These are phyloP conservation scores for Folsomia candida DNA, from an alignment of 2,888 invertebrate species.

Conservation along the genomic window DNA sequence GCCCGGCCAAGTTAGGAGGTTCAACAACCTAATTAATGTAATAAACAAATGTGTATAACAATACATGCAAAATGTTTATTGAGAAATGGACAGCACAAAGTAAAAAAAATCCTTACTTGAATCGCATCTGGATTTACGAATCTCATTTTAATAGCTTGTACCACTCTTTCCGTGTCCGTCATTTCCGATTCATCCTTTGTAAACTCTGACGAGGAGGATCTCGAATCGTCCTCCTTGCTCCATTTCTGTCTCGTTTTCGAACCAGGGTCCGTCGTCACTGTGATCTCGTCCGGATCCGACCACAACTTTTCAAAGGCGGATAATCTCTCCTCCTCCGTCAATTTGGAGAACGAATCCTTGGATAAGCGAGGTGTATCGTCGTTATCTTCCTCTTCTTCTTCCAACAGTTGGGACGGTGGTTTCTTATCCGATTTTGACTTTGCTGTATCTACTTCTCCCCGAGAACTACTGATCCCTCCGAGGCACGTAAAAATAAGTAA, in stretches of 20 bases:
- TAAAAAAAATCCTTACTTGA: constrained; percentile 17
- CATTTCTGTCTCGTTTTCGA: neutral
- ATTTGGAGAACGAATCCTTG: neutral
- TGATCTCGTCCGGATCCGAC: neutral
- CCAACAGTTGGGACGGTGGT: too few species aligned
- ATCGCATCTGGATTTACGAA: constrained; percentile 37
- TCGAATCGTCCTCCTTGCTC: neutral
- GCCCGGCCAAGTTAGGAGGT: neutral
- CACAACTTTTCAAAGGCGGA: neutral
- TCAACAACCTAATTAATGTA: neutral
- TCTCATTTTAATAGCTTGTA: constrained; percentile 32
- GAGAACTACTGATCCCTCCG: too few species aligned
- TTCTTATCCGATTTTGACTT: neutral
- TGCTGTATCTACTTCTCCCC: neutral
- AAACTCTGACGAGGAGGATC: neutral
- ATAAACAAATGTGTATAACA: neutral
- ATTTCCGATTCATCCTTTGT: neutral
- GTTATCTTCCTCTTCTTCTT: constrained; percentile 4
- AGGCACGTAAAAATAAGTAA: too few species aligned
- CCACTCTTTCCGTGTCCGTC: constrained; percentile 25
- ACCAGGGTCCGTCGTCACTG: neutral
- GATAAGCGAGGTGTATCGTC: neutral
- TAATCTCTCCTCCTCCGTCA: neutral
- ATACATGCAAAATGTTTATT: constrained; percentile 16
- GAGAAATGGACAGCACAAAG: too few species aligned